Evolutionary conservation across 2,888 invertebrate species (phyloP), one percentile per base, ranked within the genome.

Genomic region (Caenorhabditis sp.): DNA sequence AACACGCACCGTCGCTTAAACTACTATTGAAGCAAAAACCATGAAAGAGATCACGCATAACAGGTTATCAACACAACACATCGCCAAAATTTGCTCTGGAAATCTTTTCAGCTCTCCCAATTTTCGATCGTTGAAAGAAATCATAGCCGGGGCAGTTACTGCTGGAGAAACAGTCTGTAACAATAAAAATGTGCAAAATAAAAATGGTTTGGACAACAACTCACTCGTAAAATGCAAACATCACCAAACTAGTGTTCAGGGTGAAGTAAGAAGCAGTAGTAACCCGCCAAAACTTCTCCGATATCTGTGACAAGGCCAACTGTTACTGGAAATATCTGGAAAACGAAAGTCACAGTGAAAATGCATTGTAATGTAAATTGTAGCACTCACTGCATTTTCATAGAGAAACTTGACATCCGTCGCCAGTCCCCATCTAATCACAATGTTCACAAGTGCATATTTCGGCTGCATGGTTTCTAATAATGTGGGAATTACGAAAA

Each of bases 361-460:
- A n/a, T n/a, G n/a, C n/a, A n/a, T n/a, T n/a, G n/a, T n/a, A n/a
- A n/a, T n/a, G n/a, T n/a, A n/a, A n/a, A n/a, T n/a, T n/a, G n/a
- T n/a, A n/a, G n/a, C n/a, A n/a, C n/a, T n/a, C n/a, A 80, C 80
- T 8, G 50, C 37, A 26, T 78, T 78, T 9, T 63, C 30, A 27
- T 50, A 46, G 3, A 78, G 37, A 39, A 75, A 78, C 6, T 61
- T 53, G 13, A 70, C 41, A 61, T 80, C 75, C 0, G 78, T 59
- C 6, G 71, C 68, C 2, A 80, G 50, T 11, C 78, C 80, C 78
- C 75, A 78, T 15, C 80, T 66, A 26, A 80, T 45, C 0, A 80
- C 74, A 53, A 80, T 70, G 39, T 71, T 66, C 4, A 48, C 62
- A 1, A 80, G 46, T 15, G 80, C 71, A 2, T 75, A 15, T 50